Conservation (phyloP, 1,140 invertebrate species). For the Drosophila trapezifrons region DNA sequence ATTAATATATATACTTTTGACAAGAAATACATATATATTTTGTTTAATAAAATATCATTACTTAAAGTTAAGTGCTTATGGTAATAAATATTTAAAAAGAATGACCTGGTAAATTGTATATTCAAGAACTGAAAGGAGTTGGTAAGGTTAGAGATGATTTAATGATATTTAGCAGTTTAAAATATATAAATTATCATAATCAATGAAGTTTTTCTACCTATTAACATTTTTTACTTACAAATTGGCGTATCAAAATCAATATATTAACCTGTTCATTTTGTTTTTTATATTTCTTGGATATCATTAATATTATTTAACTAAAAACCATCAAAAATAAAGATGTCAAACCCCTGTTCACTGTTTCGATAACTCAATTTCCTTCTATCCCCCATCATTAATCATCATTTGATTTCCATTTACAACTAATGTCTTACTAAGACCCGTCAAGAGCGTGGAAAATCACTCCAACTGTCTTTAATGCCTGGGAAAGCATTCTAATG, state of each 20-base stretch:
- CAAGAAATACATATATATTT: neutral
- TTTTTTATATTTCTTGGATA: neutral
- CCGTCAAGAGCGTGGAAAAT: slow-evolving; percentile 19
- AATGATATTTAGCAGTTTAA: neutral
- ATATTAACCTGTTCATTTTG: no score
- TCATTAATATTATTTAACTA: neutral
- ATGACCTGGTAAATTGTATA: neutral
- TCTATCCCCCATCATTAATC: slow-evolving; percentile 16
- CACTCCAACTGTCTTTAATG: slow-evolving; percentile 21
- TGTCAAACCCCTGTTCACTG: neutral
- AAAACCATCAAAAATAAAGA: neutral
- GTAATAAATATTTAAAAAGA: neutral
- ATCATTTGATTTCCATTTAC: slow-evolving; percentile 1
- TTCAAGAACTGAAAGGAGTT: fast-evolving
- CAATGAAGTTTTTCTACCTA: no score
- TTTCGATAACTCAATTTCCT: neutral
- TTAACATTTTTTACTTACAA: no score
- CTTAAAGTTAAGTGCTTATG: neutral
- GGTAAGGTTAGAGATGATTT: neutral
- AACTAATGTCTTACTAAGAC: slow-evolving; percentile 37
- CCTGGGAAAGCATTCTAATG: slow-evolving; percentile 47
- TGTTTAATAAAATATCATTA: no score
- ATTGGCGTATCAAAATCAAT: no score
- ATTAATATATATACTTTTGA: neutral
- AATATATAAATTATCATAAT: neutral